A percentile compares a stretch with the other conserved stretches of the same genome.
These are phyloP conservation scores for Salvelinus namaycush DNA, from an alignment of 2,113 vertebrate genomes.

Conservation along the genomic window DNA sequence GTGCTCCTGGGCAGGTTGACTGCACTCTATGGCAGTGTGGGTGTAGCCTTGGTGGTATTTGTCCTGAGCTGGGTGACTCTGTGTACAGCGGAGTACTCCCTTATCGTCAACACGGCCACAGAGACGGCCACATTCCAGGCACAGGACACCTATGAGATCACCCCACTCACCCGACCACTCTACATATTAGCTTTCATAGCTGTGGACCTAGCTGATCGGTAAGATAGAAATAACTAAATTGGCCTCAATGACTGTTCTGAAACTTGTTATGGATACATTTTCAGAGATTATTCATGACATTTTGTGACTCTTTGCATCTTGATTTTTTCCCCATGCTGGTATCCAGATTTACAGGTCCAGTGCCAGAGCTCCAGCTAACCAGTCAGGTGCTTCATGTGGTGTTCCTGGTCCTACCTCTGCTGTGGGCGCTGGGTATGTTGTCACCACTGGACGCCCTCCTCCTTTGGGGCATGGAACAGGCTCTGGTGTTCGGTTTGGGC, in stretches of 20 bases:
- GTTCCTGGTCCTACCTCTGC: conserved; percentile 88
- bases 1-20: conserved; percentile 86
- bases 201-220: conserved; percentile 92
- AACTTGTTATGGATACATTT: too few species aligned
- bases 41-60: conserved; percentile 82
- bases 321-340: background rate
- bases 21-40: conserved; percentile 79
- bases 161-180: conserved; percentile 89
- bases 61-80: conserved; percentile 91
- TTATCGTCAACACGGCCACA: conserved; percentile 90
- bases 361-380: conserved; percentile 82
- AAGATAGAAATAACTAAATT: conserved; percentile 41
- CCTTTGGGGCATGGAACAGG: conserved; percentile 93
- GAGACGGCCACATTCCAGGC: conserved; percentile 96
- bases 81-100: conserved; percentile 92
- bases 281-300: background rate
- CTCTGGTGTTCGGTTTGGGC: conserved; percentile 90
- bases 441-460: conserved; percentile 91
- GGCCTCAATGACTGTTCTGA: too few species aligned
- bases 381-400: conserved; percentile 91
- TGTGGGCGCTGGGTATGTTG: conserved; percentile 91
- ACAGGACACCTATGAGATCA: conserved; percentile 93
- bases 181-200: conserved; percentile 91
- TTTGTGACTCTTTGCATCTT: background rate
- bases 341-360: conserved; percentile 78